These are phyloP conservation scores for Amiota mariae DNA, from an alignment of 2,888 invertebrate genomes.

Conservation along the genomic window DNA sequence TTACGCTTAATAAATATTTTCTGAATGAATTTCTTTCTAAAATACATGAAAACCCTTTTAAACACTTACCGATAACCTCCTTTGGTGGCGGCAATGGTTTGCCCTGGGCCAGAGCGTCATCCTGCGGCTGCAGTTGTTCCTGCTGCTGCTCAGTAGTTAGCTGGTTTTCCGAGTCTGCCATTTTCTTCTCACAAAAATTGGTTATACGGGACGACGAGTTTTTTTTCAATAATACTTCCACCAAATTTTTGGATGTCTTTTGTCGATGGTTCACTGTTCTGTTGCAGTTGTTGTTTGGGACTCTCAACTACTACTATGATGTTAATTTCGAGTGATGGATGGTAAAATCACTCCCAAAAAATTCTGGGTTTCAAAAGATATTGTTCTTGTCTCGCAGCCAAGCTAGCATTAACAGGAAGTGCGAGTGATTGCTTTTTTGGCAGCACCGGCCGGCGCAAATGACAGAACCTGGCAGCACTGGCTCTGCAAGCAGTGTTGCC, in stretches of 20 bases:
- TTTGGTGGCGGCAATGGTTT: conserved; percentile 77
- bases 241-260: conserved; percentile 48
- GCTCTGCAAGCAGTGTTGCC: no score
- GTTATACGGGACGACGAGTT: conserved; percentile 42
- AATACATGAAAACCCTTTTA: background rate
- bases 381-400: conserved; percentile 63
- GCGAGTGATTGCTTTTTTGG: background rate
- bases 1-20: background rate
- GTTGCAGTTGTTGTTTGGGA: conserved; percentile 60
- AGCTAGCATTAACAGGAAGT: conserved; percentile 59
- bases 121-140: conserved; percentile 60
- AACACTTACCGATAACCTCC: conserved; percentile 85
- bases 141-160: conserved; percentile 77
- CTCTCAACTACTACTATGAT: conserved; percentile 71
- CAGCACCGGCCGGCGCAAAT: no score
- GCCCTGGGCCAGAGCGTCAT: conserved; percentile 64
- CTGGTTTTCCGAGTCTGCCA: conserved; percentile 91
- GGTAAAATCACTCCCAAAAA: conserved; percentile 81
- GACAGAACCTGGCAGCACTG: no score
- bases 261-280: conserved; percentile 54
- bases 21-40: background rate
- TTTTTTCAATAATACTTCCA: conserved; percentile 42
- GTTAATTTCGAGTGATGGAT: conserved; percentile 75
- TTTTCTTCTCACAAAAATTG: conserved; percentile 71
- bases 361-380: conserved; percentile 72